Percentiles rank a stretch among this genome's conserved stretches.
phyloP scores from a whole-genome alignment of 2,888 invertebrate genomes.

The Machimus atricapillus region DNA sequence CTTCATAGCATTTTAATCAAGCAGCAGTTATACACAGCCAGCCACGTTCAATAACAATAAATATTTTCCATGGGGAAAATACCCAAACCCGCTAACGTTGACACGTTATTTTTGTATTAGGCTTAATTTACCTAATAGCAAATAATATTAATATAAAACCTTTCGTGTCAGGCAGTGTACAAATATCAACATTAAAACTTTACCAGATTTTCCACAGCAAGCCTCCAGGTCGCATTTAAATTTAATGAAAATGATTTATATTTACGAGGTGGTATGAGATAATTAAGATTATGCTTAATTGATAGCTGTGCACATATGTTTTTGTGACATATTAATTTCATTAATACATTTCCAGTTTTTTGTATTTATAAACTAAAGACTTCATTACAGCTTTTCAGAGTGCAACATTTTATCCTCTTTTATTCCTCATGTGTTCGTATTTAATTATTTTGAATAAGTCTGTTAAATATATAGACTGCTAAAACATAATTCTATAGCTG shows the following conservation, averaged over 20 bases:
- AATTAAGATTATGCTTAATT: not conserved
- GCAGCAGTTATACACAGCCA: not conserved
- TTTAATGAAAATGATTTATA: not conserved
- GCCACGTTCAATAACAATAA: not conserved
- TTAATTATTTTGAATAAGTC: no score
- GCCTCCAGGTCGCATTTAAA: not conserved
- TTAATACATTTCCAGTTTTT: not conserved
- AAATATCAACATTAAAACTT: not conserved
- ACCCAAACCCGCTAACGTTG: not conserved
- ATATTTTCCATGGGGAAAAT: not conserved
- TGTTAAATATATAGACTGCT: not conserved
- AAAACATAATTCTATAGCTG: no score
- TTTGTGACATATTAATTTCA: not conserved
- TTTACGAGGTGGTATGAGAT: not conserved
- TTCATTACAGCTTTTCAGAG: not conserved
- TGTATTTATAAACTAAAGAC: not conserved
- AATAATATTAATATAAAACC: not conserved
- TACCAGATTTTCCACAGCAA: not conserved
- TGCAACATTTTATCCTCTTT: not conserved
- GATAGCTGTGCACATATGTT: not conserved
- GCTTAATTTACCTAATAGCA: not conserved
- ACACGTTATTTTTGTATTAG: not conserved
- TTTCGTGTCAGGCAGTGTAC: not conserved
- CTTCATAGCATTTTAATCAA: not conserved
- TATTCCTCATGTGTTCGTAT: no score